Evolutionary conservation across 2,113 vertebrate genomes (phyloP).

Genomic region (Calonectris borealis): DNA sequence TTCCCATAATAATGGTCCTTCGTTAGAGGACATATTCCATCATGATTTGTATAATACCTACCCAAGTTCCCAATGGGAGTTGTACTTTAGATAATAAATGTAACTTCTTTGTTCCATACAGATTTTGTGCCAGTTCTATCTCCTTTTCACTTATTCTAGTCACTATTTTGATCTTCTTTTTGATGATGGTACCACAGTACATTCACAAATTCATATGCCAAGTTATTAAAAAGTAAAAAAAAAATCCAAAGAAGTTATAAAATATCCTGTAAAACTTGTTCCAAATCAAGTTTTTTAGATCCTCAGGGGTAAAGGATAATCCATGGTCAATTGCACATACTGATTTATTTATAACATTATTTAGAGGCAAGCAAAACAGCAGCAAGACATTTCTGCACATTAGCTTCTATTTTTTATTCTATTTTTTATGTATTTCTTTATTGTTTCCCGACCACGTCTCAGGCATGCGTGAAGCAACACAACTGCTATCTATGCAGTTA

Average conservation of each 20-base stretch:
- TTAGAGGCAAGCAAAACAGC: neutral
- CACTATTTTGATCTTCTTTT: constrained; percentile 55
- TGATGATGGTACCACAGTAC: neutral
- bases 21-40: constrained; percentile 20
- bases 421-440: neutral
- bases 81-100: constrained; percentile 41
- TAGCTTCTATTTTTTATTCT: neutral
- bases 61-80: neutral
- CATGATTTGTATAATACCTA: neutral
- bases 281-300: neutral
- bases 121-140: constrained; percentile 10
- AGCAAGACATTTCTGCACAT: neutral
- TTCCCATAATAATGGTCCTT: constrained; percentile 37
- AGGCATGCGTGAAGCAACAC: neutral
- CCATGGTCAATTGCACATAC: neutral
- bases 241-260: neutral
- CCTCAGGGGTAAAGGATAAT: neutral
- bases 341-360: neutral
- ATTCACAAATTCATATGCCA: constrained; percentile 13
- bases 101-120: constrained; percentile 32
- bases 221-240: constrained; percentile 23
- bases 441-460: neutral
- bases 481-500: neutral
- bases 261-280: neutral
- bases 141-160: constrained; percentile 43